Evolutionary conservation across 2,797 vertebrate genomes (phyloP).

Genomic region (Apogon talboti): DNA sequence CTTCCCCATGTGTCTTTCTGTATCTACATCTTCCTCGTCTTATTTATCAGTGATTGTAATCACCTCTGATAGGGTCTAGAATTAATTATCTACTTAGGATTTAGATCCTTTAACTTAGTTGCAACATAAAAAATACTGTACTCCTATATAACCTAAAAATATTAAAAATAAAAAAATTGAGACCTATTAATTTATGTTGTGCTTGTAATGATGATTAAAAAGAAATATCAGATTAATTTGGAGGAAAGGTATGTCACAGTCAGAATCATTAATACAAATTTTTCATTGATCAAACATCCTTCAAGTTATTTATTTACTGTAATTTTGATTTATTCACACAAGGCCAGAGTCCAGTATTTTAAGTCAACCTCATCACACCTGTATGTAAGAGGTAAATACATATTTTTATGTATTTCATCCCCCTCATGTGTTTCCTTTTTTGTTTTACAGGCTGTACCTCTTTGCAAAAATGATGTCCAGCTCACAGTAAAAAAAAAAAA

Average conservation of each 20-base stretch:
- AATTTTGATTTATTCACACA: constrained; percentile 61
- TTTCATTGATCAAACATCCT: constrained; percentile 63
- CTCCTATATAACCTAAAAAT: neutral
- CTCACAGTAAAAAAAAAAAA: neutral
- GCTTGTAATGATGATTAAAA: constrained; percentile 12
- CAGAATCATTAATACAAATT: constrained; percentile 48
- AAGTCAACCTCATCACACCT: constrained; percentile 17
- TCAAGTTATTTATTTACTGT: constrained; percentile 65
- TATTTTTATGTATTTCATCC: neutral
- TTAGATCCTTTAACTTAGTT: constrained; percentile 9
- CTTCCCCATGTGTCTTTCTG: constrained; percentile 27
- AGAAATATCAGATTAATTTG: constrained; percentile 49
- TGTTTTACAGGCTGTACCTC: neutral
- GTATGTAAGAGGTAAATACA: neutral
- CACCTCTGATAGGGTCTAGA: constrained; percentile 22
- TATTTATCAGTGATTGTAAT: constrained; percentile 53
- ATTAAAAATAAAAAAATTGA: neutral
- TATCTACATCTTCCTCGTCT: constrained; percentile 32
- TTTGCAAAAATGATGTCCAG: constrained; percentile 11
- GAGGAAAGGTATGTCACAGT: constrained; percentile 5
- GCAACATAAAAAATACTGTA: neutral
- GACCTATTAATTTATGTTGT: neutral
- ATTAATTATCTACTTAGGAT: constrained; percentile 16
- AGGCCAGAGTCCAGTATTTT: constrained; percentile 42
- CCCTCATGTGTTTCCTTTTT: neutral